Conservation (phyloP, 2,888 invertebrate species). For the Byasa hedistus region DNA sequence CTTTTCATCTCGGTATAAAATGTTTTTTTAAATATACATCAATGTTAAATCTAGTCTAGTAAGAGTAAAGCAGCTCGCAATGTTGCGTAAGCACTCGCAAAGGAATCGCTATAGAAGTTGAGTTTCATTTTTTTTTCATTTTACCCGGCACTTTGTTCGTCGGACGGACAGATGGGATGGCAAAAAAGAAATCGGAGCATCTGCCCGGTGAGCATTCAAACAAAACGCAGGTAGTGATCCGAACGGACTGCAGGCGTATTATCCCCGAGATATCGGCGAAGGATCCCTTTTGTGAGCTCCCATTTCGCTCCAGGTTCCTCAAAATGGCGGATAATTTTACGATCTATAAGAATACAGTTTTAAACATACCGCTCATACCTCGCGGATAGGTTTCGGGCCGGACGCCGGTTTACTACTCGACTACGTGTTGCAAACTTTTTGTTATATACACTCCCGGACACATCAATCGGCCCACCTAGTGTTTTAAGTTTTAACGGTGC, state of each 20-base stretch:
- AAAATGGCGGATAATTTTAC: constrained; percentile 23
- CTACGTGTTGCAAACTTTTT: not conserved
- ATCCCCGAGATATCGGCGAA: constrained; percentile 37
- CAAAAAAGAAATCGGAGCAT: constrained; percentile 40
- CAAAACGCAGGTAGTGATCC: constrained; percentile 48
- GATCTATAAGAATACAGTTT: constrained; percentile 21
- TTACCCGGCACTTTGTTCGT: constrained; percentile 35
- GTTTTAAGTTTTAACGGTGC: no score
- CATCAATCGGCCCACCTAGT: no score
- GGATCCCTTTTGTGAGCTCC: constrained; percentile 37
- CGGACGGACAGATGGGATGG: constrained; percentile 39
- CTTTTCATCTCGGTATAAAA: no score
- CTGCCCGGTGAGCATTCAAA: constrained; percentile 44
- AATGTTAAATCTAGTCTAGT: no score
- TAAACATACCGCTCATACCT: not conserved
- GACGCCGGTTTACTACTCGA: not conserved
- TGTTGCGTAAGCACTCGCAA: constrained; percentile 22
- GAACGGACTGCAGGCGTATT: constrained; percentile 34
- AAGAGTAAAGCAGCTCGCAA: not conserved
- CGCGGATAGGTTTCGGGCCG: constrained; percentile 3
- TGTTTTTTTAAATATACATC: no score
- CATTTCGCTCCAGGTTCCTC: constrained; percentile 17
- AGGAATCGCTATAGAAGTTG: constrained; percentile 36
- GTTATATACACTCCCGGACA: no score
- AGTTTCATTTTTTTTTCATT: constrained; percentile 37